phyloP scores from a whole-genome alignment of 1,140 invertebrate genomes.

The Lordiphosa mommai region DNA sequence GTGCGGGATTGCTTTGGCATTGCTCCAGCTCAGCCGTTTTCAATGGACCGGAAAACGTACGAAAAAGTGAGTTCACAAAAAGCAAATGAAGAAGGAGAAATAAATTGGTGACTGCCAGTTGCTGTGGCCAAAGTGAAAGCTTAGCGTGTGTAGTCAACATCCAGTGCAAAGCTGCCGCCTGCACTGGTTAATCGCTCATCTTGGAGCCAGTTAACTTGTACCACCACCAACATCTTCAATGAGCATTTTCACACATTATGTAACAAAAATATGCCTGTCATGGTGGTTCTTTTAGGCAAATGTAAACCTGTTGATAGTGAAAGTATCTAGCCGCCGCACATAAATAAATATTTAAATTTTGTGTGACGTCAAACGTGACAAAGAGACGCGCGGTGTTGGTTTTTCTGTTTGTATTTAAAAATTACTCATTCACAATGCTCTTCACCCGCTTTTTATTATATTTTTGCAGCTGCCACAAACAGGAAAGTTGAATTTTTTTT shows the following conservation, averaged over 20 bases:
- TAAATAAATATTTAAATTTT: constrained; percentile 52
- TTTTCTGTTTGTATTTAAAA: constrained; percentile 5
- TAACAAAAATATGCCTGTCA: neutral
- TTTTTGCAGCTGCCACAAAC: constrained; percentile 59
- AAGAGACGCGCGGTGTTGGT: constrained; percentile 8
- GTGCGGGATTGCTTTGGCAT: constrained; percentile 2
- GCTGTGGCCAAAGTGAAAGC: constrained; percentile 66
- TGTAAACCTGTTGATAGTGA: constrained; percentile 38
- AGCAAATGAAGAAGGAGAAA: constrained; percentile 38
- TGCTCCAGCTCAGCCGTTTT: constrained; percentile 39
- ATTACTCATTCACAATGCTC: constrained; percentile 15
- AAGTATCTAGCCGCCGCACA: constrained; percentile 68
- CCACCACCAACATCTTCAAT: neutral
- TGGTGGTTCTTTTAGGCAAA: neutral
- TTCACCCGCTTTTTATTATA: constrained; percentile 14
- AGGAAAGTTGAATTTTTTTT: constrained; percentile 44
- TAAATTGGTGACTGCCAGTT: constrained; percentile 29
- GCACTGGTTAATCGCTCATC: too few relatives aligned
- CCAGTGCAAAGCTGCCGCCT: too few relatives aligned
- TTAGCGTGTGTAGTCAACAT: too few relatives aligned
- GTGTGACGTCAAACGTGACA: constrained; percentile 61
- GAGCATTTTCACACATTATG: too few relatives aligned
- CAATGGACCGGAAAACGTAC: constrained; percentile 72
- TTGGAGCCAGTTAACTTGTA: too few relatives aligned
- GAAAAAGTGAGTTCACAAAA: constrained; percentile 61